phyloP scores from a whole-genome alignment of 2,888 invertebrate species.

The Isoperla grammatica region DNA sequence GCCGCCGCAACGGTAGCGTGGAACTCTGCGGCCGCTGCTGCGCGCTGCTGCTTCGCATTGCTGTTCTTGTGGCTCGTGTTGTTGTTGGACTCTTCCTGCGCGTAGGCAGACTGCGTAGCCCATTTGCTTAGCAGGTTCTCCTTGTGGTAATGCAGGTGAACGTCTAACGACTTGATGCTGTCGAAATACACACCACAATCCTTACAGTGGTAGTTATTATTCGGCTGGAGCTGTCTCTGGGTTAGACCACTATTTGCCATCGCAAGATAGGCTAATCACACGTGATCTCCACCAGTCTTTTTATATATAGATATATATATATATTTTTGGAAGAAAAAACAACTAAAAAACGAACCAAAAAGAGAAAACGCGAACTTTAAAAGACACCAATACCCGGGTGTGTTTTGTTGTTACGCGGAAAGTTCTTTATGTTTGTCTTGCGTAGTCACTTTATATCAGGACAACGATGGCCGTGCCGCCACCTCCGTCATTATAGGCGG shows the following conservation, averaged over 20 bases:
- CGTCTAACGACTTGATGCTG: slow-evolving; percentile 68
- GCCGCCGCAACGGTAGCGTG: slow-evolving; percentile 58
- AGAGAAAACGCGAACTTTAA: slow-evolving; percentile 1
- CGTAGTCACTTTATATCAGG: slow-evolving; percentile 6
- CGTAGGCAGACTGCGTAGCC: slow-evolving; percentile 49
- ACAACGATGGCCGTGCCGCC: background rate
- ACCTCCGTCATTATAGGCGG: background rate
- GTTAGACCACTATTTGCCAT: slow-evolving; percentile 49
- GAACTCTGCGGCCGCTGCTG: slow-evolving; percentile 43
- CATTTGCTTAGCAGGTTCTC: slow-evolving; percentile 70
- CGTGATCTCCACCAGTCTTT: no score
- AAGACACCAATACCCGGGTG: slow-evolving; percentile 2
- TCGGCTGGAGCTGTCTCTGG: slow-evolving; percentile 49
- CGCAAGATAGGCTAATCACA: background rate
- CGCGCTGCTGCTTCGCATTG: slow-evolving; percentile 49
- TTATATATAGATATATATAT: no score
- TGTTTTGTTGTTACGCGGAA: background rate
- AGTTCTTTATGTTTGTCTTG: background rate
- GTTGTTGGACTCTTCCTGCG: slow-evolving; percentile 59
- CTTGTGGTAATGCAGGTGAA: slow-evolving; percentile 74
- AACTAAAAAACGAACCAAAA: slow-evolving; percentile 4
- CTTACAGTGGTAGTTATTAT: slow-evolving; percentile 56
- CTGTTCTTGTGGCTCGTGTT: slow-evolving; percentile 50
- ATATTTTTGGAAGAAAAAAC: no score
- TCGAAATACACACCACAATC: slow-evolving; percentile 71